A percentile compares a stretch with the other conserved stretches of the same genome.
These are phyloP conservation scores for Sebastes oblongus DNA, from an alignment of 2,797 vertebrate genomes.

Conservation along the genomic window DNA sequence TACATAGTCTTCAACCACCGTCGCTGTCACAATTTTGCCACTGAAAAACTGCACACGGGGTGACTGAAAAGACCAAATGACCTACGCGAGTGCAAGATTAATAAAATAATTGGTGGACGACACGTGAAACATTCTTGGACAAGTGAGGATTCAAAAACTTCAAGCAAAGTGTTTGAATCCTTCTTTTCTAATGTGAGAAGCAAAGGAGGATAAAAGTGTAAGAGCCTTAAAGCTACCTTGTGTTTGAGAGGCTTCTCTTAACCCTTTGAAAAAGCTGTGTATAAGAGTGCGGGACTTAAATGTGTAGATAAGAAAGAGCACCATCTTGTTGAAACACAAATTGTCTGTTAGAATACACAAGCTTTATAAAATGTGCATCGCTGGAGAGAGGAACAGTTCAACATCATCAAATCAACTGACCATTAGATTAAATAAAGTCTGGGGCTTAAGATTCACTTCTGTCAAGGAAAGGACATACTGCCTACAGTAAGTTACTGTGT, in stretches of 20 bases:
- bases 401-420: slow-evolving; percentile 10
- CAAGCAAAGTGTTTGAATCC: slow-evolving; percentile 27
- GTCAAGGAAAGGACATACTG: background rate
- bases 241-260: slow-evolving; percentile 15
- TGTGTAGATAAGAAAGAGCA: slow-evolving; percentile 1
- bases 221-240: slow-evolving; percentile 66
- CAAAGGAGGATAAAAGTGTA: background rate
- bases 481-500: background rate
- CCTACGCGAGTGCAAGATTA: background rate
- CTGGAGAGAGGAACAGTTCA: slow-evolving; percentile 8
- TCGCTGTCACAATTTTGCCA: slow-evolving; percentile 63
- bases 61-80: slow-evolving; percentile 22
- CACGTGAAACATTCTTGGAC: background rate
- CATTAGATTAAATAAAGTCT: background rate
- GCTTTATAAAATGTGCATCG: slow-evolving; percentile 9
- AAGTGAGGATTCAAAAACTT: slow-evolving; percentile 28
- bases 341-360: slow-evolving; percentile 36
- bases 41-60: slow-evolving; percentile 43
- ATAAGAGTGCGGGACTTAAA: slow-evolving; percentile 14
- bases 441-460: background rate
- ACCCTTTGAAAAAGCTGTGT: slow-evolving; percentile 26
- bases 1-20: slow-evolving; percentile 48
- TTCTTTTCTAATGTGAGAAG: slow-evolving; percentile 11
- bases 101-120: background rate
- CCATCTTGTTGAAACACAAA: slow-evolving; percentile 17